Evolutionary conservation across 2,888 invertebrate genomes (phyloP), one percentile per base, ranked within the genome.

Genomic region (Epirrhoe alternata): DNA sequence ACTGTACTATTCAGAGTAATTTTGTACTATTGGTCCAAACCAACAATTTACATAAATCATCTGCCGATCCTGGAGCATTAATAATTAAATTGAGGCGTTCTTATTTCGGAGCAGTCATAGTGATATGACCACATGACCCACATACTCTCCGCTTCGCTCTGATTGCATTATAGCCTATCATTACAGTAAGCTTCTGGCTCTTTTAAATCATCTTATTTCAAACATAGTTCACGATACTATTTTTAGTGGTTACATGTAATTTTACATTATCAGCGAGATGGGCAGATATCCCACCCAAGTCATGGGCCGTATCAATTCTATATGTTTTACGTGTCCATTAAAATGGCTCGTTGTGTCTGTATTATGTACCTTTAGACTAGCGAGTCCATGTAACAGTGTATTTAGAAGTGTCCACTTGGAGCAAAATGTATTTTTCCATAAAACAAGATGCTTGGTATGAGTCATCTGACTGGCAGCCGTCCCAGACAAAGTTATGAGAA

Each of bases 51-150:
- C n/a, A n/a, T n/a, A n/a, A n/a, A n/a, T n/a, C n/a, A n/a, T n/a
- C n/a, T n/a, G n/a, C 64, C 60, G 64, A 56, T 53, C 69, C 58
- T 51, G 55, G 24, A 57, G 31, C 57, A 16, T 54, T 55, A 63
- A 55, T 63, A 63, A 67, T 68, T 68, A 61, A 49, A 65, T 55
- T 69, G 31, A 67, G 50, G 64, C 61, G 71, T 58, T 71, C 61
- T 66, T 67, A 69, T 74, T 78, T 72, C 64, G 66, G 73, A 54
- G 66, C 77, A 71, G 24, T 64, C 69, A 69, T 73, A 71, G 74
- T 77, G 74, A 71, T 47, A 71, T 78, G 80, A 78, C 79, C 80
- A 71, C 52, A 71, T 78, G 80, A 78, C 79, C 80, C 67, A 80
- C 74, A 76, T 81, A 75, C 56, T 71, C 61, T 51, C 64, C 67